These are phyloP conservation scores for Diorhabda elongata DNA, from an alignment of 1,140 invertebrate genomes.

Conservation along the genomic window DNA sequence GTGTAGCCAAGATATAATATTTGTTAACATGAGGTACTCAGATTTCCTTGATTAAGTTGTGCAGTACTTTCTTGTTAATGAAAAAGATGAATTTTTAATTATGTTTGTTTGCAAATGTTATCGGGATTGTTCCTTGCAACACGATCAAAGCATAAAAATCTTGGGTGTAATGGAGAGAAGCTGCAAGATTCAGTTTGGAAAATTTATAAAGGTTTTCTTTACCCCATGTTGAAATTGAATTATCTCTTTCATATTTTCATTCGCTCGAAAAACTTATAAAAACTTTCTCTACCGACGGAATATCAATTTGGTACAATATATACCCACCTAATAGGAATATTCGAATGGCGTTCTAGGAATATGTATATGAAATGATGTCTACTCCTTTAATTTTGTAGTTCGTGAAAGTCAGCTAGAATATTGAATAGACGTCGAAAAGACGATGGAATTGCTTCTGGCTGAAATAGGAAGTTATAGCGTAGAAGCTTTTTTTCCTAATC, in stretches of 20 bases:
- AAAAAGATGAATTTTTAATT: too few species aligned
- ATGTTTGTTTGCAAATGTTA: too few species aligned
- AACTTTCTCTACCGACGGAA: slow-evolving; percentile 8
- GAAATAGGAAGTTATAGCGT: background rate
- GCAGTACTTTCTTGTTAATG: too few species aligned
- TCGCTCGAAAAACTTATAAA: background rate
- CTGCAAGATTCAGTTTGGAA: background rate
- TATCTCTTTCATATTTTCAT: slow-evolving; percentile 1
- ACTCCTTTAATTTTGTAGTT: slow-evolving; percentile 8
- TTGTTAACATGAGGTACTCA: too few species aligned
- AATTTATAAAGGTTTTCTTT: background rate
- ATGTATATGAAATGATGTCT: slow-evolving; percentile 12
- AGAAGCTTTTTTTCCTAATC: background rate
- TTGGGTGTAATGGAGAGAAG: background rate
- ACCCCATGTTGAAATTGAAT: background rate
- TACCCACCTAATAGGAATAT: slow-evolving; percentile 2
- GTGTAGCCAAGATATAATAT: too few species aligned
- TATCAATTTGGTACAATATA: slow-evolving; percentile 9
- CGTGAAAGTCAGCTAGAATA: slow-evolving; percentile 6
- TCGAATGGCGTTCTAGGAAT: slow-evolving; percentile 7
- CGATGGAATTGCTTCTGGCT: slow-evolving; percentile 1
- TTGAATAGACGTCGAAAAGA: slow-evolving; percentile 9
- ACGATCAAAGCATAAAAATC: background rate
- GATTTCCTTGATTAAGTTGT: too few species aligned
- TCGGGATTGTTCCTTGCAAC: too few species aligned